These are phyloP conservation scores for Oxycera nigricornis DNA, from an alignment of 2,888 invertebrate species.

Conservation along the genomic window DNA sequence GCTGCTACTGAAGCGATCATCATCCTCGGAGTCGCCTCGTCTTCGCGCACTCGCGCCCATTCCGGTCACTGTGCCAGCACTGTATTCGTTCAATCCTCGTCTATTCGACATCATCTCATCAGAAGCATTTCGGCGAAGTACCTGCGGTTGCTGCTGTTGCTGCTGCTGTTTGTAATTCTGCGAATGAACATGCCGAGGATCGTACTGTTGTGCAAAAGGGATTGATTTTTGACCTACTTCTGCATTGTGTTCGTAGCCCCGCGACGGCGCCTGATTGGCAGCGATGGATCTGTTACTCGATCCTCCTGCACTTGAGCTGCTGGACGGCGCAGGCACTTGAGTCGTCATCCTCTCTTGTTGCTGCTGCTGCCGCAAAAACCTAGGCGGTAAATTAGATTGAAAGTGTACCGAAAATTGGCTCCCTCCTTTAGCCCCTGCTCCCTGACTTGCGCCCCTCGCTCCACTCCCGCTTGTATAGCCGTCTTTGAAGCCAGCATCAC, in stretches of 20 bases:
- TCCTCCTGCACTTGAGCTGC: slow-evolving; percentile 44
- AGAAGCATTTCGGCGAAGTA: slow-evolving; percentile 47
- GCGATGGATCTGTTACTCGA: slow-evolving; percentile 48
- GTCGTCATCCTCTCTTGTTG: slow-evolving; percentile 55
- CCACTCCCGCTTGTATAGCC: slow-evolving; percentile 50
- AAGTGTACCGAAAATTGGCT: slow-evolving; percentile 73
- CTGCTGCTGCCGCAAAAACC: slow-evolving; percentile 80
- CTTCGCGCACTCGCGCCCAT: slow-evolving; percentile 34
- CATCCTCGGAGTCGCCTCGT: slow-evolving; percentile 52
- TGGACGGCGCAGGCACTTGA: slow-evolving; percentile 38
- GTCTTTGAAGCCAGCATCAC: slow-evolving; percentile 47
- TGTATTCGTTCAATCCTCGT: slow-evolving; percentile 14
- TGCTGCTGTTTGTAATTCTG: slow-evolving; percentile 48
- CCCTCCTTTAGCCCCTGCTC: slow-evolving; percentile 56
- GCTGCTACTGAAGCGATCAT: slow-evolving; percentile 50
- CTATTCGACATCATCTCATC: slow-evolving; percentile 46
- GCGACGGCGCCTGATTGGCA: slow-evolving; percentile 50
- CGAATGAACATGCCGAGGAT: slow-evolving; percentile 51
- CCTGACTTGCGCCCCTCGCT: slow-evolving; percentile 58
- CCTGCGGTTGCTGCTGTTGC: slow-evolving; percentile 44
- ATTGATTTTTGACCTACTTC: slow-evolving; percentile 48
- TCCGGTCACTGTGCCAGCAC: neutral
- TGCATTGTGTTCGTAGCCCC: slow-evolving; percentile 37
- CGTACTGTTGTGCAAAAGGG: slow-evolving; percentile 54
- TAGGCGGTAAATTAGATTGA: slow-evolving; percentile 84